phyloP scores from a whole-genome alignment of 2,113 vertebrate genomes.

The Irena cyanogastra region DNA sequence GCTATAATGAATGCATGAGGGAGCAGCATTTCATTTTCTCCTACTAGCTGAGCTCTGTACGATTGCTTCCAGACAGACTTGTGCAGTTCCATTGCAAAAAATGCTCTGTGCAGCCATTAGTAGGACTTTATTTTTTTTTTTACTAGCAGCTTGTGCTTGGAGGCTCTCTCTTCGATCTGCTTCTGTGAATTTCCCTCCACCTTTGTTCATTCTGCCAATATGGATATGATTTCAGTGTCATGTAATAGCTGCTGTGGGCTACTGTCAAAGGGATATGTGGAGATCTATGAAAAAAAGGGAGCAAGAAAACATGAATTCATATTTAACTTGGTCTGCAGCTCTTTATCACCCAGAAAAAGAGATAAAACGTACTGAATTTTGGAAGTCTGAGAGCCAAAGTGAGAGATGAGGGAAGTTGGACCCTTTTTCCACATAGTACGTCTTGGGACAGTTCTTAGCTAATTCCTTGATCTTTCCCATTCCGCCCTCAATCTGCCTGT shows the following conservation, averaged over 20 bases:
- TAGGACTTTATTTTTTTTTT: background rate
- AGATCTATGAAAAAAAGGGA: background rate
- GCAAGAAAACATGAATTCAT: background rate
- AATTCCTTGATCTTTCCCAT: background rate
- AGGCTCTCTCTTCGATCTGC: background rate
- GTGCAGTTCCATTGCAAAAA: background rate
- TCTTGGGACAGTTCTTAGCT: background rate
- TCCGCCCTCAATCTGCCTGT: background rate
- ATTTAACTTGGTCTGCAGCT: background rate
- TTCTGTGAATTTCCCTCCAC: background rate
- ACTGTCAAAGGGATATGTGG: background rate
- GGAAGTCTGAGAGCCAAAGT: background rate
- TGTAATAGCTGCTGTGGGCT: background rate
- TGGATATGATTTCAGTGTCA: background rate
- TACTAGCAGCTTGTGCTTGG: conserved; percentile 8
- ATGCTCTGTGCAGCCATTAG: conserved; percentile 3
- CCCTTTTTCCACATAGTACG: background rate
- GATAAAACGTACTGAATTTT: background rate
- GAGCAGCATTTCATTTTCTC: conserved; percentile 1
- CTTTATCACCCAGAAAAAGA: background rate
- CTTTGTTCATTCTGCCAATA: background rate
- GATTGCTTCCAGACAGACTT: background rate
- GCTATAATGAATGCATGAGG: background rate
- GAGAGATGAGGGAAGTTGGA: background rate
- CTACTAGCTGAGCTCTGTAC: background rate